Conservation (phyloP, 2,797 vertebrate genomes). For the Gallinago nigripennis region DNA sequence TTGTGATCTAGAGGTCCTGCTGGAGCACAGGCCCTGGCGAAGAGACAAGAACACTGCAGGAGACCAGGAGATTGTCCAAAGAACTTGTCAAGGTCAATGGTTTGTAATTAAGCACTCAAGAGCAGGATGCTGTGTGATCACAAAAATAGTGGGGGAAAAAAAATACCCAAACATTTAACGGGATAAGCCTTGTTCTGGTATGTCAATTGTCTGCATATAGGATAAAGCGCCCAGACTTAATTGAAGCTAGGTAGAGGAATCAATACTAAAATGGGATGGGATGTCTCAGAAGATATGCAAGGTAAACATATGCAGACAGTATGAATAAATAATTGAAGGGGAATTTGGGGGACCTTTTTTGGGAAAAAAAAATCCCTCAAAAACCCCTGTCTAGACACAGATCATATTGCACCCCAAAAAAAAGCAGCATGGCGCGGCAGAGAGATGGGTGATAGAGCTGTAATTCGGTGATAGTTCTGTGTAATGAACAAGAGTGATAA, state of each 20-base stretch:
- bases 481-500: not conserved
- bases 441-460: not conserved
- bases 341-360: not conserved
- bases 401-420: not conserved
- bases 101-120: not conserved
- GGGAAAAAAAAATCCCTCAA: accelerated
- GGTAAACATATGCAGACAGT: not conserved
- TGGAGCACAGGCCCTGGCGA: not conserved
- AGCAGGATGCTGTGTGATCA: not conserved
- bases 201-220: not conserved
- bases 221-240: not conserved
- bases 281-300: not conserved
- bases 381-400: accelerated
- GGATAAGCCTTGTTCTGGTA: not conserved
- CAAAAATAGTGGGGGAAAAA: not conserved
- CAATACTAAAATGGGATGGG: not conserved
- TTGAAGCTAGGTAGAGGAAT: not conserved
- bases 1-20: not conserved
- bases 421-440: accelerated
- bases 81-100: not conserved
- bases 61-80: not conserved
- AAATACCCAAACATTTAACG: not conserved
- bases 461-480: not conserved
- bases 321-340: not conserved
- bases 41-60: not conserved